Evolutionary conservation across 2,797 vertebrate genomes (phyloP), one percentile per base, ranked within the genome.

Genomic region (Chromobotia macracanthus): DNA sequence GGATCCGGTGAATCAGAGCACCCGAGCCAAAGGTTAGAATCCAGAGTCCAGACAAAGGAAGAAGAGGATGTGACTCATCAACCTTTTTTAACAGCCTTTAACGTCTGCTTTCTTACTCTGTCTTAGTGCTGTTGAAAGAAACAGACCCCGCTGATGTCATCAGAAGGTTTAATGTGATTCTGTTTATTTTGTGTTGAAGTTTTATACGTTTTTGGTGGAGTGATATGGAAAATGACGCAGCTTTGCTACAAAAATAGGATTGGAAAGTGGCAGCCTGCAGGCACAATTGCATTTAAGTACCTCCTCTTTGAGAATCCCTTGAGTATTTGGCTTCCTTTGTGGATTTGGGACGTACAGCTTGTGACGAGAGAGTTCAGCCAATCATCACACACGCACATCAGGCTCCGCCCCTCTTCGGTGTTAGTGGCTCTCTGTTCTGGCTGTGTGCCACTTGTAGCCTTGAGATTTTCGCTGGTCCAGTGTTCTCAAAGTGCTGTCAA

Each of bases 11-110:
- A 82, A 84, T 86, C 86, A 84, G 82, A 73, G 67, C 8, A 65
- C 74, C 10, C 44, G 72, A 83, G 85, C 78, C 87, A 87, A 87
- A 88, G 87, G 88, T 87, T 86, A 88, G 79, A 78, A 56, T 84
- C 84, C 87, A 89, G 87, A 84, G 55, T 65, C 63, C 79, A 83
- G 83, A 85, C 83, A 85, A 78, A 87, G 82, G 84, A 87, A 84
- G 85, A 77, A 44, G 48, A 83, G 88, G 88, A 88, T 82, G 72
- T 88, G 84, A 86, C 79, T 89, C 87, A 84, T 71, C 69, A 53
- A 61, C 44, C 81, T 81, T 82, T 86, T 84, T 86, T 68, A 79
- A 77, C 85, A 73, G 65, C 84, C 73, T 72, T 72, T 41, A 72
- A 55, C 1, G 66, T 79, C 83, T 82, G 75, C 80, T 86, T 86